Percentiles rank a stretch among this genome's conserved stretches.
Evolutionary conservation across 1,140 invertebrate genomes (phyloP).

Genomic region (Trichonephila clavipes): DNA sequence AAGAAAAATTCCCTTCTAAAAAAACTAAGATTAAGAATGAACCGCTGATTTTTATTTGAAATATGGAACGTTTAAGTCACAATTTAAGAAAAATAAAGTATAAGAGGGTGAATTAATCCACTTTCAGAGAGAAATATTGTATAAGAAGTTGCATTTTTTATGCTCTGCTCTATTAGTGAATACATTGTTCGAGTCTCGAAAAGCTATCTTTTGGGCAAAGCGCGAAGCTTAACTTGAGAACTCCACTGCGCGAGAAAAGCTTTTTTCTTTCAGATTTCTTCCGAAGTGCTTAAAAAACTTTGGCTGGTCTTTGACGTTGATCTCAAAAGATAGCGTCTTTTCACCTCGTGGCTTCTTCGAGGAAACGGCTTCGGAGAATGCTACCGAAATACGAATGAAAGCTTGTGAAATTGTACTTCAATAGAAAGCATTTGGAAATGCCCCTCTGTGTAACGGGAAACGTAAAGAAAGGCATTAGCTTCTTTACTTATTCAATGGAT

Average conservation of each 20-base stretch:
- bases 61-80: neutral
- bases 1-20: neutral
- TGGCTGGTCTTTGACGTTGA: neutral
- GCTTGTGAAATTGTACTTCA: no score
- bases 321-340: slow-evolving; percentile 11
- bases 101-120: neutral
- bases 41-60: neutral
- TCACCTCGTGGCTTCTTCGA: neutral
- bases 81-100: neutral
- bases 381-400: no score
- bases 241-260: neutral
- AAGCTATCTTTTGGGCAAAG: slow-evolving; percentile 14
- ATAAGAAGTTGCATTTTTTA: neutral
- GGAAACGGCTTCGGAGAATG: neutral
- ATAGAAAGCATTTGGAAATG: no score
- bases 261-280: slow-evolving; percentile 12
- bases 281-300: neutral
- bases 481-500: no score
- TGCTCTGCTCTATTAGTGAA: slow-evolving; percentile 29
- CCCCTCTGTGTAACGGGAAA: no score
- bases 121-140: neutral
- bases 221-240: slow-evolving; percentile 6
- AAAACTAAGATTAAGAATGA: neutral
- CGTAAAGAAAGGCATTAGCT: no score
- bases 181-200: slow-evolving; percentile 27